Conservation (phyloP, 2,888 invertebrate genomes). For the Therioaphis trifolii region DNA sequence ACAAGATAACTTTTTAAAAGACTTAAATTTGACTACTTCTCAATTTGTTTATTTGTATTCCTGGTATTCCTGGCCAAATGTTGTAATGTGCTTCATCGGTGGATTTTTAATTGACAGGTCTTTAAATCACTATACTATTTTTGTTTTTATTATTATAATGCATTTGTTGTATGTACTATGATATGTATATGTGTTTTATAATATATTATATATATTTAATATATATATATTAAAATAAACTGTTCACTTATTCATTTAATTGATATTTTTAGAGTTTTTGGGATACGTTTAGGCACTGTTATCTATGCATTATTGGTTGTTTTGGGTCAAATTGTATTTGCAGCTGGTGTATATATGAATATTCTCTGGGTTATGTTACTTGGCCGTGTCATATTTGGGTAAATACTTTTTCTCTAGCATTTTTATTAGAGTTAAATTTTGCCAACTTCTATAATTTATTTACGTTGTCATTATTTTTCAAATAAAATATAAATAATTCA, state of each 20-base stretch:
- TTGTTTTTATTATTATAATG: constrained; percentile 17
- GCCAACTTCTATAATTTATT: neutral
- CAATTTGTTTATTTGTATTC: constrained; percentile 90
- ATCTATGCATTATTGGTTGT: constrained; percentile 90
- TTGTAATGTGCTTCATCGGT: constrained; percentile 93
- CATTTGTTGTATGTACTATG: neutral
- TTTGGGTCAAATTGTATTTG: constrained; percentile 89
- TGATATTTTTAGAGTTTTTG: constrained; percentile 80
- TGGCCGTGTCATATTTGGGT: constrained; percentile 96
- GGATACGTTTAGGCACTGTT: constrained; percentile 90
- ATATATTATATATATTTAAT: neutral
- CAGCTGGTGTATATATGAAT: constrained; percentile 82
- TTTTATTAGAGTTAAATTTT: neutral
- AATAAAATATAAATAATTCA: neutral
- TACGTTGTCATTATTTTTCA: neutral
- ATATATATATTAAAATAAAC: neutral
- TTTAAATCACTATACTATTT: neutral
- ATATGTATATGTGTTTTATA: too few species aligned
- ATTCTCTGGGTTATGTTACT: constrained; percentile 89
- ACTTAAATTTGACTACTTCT: constrained; percentile 82
- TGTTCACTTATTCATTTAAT: neutral
- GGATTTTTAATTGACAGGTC: constrained; percentile 93
- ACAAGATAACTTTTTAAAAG: constrained; percentile 85
- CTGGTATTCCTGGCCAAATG: constrained; percentile 98
- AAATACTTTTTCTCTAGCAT: constrained; percentile 67